Evolutionary conservation across 2,113 vertebrate species (phyloP).

Genomic region (Chrysochloris asiatica): DNA sequence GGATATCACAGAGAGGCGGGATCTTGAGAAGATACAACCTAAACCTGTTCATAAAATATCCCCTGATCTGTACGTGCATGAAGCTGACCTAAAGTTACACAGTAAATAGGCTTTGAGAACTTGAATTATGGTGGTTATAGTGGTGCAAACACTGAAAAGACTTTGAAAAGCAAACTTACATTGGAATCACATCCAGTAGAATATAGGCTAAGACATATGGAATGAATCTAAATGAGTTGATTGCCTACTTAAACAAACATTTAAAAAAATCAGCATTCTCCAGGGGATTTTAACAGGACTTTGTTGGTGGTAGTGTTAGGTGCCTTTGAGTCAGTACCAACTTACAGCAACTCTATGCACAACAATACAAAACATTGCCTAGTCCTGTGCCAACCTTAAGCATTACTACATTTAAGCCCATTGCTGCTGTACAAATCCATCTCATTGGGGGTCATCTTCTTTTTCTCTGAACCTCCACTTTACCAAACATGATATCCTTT

Average conservation of each 20-base stretch:
- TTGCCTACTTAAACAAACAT: not conserved
- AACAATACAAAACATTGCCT: too few species aligned
- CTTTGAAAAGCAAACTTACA: constrained; percentile 32
- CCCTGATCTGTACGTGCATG: not conserved
- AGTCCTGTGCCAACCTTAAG: too few species aligned
- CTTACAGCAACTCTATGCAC: too few species aligned
- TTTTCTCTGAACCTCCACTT: too few species aligned
- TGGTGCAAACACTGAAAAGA: not conserved
- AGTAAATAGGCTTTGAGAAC: not conserved
- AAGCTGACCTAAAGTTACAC: not conserved
- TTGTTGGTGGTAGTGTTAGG: too few species aligned
- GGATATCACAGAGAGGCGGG: not conserved
- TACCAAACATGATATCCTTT: too few species aligned
- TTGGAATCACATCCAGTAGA: not conserved
- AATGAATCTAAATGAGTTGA: not conserved
- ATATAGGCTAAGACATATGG: not conserved
- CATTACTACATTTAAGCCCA: too few species aligned
- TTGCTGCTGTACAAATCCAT: too few species aligned
- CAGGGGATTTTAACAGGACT: not conserved
- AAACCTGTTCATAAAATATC: not conserved
- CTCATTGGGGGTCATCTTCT: too few species aligned
- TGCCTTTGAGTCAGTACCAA: too few species aligned
- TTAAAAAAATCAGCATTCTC: too few species aligned
- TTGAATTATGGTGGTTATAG: not conserved
- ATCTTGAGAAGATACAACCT: not conserved